A percentile compares a stretch with the other conserved stretches of the same genome.
These are phyloP conservation scores for Xenopus petersii DNA, from an alignment of 2,797 vertebrate species.

Conservation along the genomic window DNA sequence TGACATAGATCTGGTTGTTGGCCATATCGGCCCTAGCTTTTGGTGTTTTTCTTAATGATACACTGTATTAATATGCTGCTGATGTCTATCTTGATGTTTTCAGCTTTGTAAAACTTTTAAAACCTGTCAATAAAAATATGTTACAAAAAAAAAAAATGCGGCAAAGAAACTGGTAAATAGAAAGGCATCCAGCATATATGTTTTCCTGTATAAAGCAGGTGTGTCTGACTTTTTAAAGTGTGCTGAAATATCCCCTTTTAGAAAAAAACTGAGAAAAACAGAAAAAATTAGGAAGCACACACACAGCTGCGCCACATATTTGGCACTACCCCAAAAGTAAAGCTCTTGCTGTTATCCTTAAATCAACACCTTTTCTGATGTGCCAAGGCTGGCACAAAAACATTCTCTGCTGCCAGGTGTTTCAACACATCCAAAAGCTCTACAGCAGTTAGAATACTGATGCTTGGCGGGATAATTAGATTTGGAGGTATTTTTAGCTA, in stretches of 20 bases:
- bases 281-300: slow-evolving; percentile 17
- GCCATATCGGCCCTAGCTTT: too few relatives aligned
- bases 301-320: slow-evolving; percentile 37
- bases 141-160: background rate
- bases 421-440: slow-evolving; percentile 42
- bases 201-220: slow-evolving; percentile 23
- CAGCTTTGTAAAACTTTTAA: too few relatives aligned
- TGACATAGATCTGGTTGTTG: too few relatives aligned
- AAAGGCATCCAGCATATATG: background rate
- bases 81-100: too few relatives aligned
- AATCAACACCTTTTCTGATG: slow-evolving; percentile 48
- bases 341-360: slow-evolving; percentile 45
- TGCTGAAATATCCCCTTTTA: slow-evolving; percentile 25
- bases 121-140: too few relatives aligned
- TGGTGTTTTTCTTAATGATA: too few relatives aligned
- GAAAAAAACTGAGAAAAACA: slow-evolving; percentile 31
- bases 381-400: slow-evolving; percentile 39
- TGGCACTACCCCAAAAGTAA: slow-evolving; percentile 37
- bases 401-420: slow-evolving; percentile 38
- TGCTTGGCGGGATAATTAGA: slow-evolving; percentile 41
- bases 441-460: slow-evolving; percentile 35
- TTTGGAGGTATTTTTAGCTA: slow-evolving; percentile 42
- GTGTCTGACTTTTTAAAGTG: slow-evolving; percentile 5
- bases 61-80: too few relatives aligned
- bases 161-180: background rate